A percentile compares a stretch with the other conserved stretches of the same genome.
phyloP scores from a whole-genome alignment of 1,140 invertebrate species.

The Artemia franciscana region DNA sequence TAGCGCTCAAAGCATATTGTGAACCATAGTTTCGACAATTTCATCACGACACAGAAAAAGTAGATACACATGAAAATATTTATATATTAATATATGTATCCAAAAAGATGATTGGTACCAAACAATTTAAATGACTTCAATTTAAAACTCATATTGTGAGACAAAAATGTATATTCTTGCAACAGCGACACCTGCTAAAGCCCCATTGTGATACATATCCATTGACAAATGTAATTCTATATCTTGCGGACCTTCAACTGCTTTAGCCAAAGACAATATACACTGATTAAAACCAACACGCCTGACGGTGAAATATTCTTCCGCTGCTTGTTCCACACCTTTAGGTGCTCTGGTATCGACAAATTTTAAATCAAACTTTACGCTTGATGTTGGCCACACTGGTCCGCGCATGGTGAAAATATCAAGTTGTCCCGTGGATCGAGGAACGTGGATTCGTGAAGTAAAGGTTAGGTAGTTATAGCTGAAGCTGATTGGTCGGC shows the following conservation, averaged over 20 bases:
- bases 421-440: slow-evolving; percentile 33
- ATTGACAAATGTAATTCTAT: slow-evolving; percentile 63
- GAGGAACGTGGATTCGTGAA: slow-evolving; percentile 49
- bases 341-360: slow-evolving; percentile 31
- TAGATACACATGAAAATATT: too few species aligned
- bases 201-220: slow-evolving; percentile 45
- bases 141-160: slow-evolving; percentile 53
- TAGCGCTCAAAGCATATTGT: too few species aligned
- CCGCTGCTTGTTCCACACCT: slow-evolving; percentile 20
- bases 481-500: slow-evolving; percentile 52
- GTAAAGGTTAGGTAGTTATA: slow-evolving; percentile 78
- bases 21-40: too few species aligned
- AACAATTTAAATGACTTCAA: too few species aligned
- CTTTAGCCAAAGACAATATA: slow-evolving; percentile 38
- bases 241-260: slow-evolving; percentile 62
- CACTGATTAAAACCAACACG: slow-evolving; percentile 33
- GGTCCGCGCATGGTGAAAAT: slow-evolving; percentile 65
- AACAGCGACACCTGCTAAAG: slow-evolving; percentile 47
- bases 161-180: slow-evolving; percentile 63
- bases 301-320: slow-evolving; percentile 4
- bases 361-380: slow-evolving; percentile 49
- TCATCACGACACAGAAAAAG: too few species aligned
- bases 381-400: slow-evolving; percentile 33
- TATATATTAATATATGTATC: too few species aligned
- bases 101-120: too few species aligned